phyloP scores from a whole-genome alignment of 2,113 vertebrate genomes.

The Bostrychus sinensis region DNA sequence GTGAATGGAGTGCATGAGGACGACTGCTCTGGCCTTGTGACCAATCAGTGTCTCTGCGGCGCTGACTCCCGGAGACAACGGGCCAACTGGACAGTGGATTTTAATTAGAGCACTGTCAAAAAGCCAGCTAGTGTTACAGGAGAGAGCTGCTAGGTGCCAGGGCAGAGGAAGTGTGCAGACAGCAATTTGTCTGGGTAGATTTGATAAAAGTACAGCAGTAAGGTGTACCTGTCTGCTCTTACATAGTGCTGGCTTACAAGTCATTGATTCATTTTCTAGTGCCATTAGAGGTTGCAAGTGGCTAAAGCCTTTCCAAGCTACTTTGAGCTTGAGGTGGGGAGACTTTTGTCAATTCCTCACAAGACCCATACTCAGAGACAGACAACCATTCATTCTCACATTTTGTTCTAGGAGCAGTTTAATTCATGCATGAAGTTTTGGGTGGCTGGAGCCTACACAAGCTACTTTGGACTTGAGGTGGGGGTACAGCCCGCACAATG shows the following conservation, averaged over 20 bases:
- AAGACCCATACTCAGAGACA: neutral
- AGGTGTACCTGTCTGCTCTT: slow-evolving; percentile 18
- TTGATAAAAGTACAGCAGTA: neutral
- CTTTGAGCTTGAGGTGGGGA: neutral
- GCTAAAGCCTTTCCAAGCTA: neutral
- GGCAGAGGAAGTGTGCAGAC: slow-evolving; percentile 21
- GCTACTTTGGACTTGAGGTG: neutral
- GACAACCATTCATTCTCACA: neutral
- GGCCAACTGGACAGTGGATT: slow-evolving; percentile 35
- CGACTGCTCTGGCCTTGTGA: slow-evolving; percentile 23
- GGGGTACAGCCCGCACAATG: neutral
- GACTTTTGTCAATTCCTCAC: neutral
- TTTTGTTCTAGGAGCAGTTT: too few species aligned
- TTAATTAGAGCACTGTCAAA: slow-evolving; percentile 53
- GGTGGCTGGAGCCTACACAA: neutral
- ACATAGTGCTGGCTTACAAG: neutral
- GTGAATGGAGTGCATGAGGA: slow-evolving; percentile 16
- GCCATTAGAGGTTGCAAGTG: neutral
- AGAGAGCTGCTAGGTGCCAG: slow-evolving; percentile 21
- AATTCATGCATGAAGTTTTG: neutral
- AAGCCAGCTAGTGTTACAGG: slow-evolving; percentile 30
- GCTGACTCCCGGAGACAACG: slow-evolving; percentile 24
- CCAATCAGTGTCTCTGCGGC: slow-evolving; percentile 20
- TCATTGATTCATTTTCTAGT: neutral
- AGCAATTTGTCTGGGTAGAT: slow-evolving; percentile 13